phyloP scores from a whole-genome alignment of 2,797 vertebrate genomes.

The Limnodromus scolopaceus region DNA sequence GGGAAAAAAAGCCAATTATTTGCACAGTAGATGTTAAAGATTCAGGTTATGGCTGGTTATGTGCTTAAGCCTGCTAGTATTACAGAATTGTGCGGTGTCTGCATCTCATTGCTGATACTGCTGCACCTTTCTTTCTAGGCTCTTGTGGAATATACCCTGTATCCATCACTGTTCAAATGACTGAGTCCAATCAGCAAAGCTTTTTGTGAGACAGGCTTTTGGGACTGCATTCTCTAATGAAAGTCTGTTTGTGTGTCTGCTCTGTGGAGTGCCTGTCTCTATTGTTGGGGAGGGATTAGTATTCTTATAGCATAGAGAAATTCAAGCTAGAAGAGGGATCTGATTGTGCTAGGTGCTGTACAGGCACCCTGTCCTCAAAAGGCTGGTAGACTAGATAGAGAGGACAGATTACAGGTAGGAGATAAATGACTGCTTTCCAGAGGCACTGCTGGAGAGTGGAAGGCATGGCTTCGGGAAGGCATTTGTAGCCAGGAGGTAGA shows the following conservation, averaged over 20 bases:
- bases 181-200: slow-evolving; percentile 62
- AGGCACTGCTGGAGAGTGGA: not conserved
- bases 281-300: slow-evolving; percentile 65
- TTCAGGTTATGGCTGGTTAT: not conserved
- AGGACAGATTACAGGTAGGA: slow-evolving; percentile 6
- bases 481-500: not conserved
- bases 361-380: slow-evolving; percentile 6
- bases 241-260: slow-evolving; percentile 63
- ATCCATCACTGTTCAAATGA: slow-evolving; percentile 26
- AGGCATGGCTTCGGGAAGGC: not conserved
- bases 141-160: slow-evolving; percentile 3
- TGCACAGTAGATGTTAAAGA: not conserved
- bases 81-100: not conserved
- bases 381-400: not conserved
- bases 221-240: slow-evolving; percentile 47
- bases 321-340: slow-evolving; percentile 27
- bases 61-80: not conserved
- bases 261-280: slow-evolving; percentile 53
- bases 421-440: not conserved
- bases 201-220: slow-evolving; percentile 62
- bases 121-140: slow-evolving; percentile 40
- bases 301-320: slow-evolving; percentile 35
- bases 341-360: slow-evolving; percentile 29
- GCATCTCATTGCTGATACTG: slow-evolving; percentile 16
- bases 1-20: not conserved